A percentile compares a stretch with the other conserved stretches of the same genome.
phyloP scores from a whole-genome alignment of 2,888 invertebrate species.

The Nomada fabriciana region DNA sequence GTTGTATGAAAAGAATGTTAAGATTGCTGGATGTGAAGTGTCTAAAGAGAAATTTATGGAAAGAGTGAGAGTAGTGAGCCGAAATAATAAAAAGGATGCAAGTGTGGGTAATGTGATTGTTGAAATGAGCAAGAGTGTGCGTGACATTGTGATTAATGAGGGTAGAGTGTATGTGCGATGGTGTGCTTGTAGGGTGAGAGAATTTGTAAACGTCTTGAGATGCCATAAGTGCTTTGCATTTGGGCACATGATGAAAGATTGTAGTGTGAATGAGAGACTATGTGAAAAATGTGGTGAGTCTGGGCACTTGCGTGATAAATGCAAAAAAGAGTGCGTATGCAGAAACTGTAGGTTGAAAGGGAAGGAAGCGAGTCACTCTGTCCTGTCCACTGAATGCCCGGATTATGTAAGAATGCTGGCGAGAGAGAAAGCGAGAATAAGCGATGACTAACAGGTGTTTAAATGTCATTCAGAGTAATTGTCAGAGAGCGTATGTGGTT shows the following conservation, averaged over 20 bases:
- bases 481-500: conserved; percentile 8
- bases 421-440: background rate
- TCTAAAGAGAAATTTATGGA: too few relatives aligned
- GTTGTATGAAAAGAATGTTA: conserved; percentile 15
- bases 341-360: background rate
- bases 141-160: background rate
- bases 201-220: too few relatives aligned
- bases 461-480: conserved; percentile 4
- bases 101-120: background rate
- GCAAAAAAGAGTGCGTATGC: background rate
- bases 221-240: background rate
- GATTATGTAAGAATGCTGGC: background rate
- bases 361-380: background rate
- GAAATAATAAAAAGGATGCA: too few relatives aligned
- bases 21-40: background rate
- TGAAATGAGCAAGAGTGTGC: background rate
- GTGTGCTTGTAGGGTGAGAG: too few relatives aligned
- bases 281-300: conserved; percentile 6
- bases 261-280: background rate
- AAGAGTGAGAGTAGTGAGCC: too few relatives aligned
- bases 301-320: background rate
- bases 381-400: conserved; percentile 5
- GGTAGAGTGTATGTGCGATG: conserved; percentile 1
- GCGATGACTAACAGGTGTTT: background rate
- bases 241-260: conserved; percentile 13